Conservation (phyloP, 2,113 vertebrate species). For the Brachionichthys hirsutus region DNA sequence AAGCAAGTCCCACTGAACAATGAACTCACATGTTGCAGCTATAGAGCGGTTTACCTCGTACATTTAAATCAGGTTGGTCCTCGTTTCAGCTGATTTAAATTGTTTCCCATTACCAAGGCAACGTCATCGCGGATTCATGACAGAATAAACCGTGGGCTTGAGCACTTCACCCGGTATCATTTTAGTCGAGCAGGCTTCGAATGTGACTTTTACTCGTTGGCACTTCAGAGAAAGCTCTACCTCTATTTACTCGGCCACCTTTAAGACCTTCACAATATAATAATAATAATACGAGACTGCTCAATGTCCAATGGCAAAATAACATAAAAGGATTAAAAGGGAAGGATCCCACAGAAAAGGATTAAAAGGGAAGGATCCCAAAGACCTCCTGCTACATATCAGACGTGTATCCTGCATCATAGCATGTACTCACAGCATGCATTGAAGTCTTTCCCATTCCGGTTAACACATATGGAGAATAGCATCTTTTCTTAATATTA, state of each 20-base stretch:
- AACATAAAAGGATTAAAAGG: slow-evolving; percentile 28
- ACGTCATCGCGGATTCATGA: slow-evolving; percentile 9
- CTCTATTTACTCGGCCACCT: too few relatives aligned
- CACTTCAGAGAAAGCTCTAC: too few relatives aligned
- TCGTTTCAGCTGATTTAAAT: not conserved
- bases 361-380: slow-evolving; percentile 11
- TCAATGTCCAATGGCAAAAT: slow-evolving; percentile 34
- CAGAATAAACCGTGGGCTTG: not conserved
- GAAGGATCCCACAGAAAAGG: not conserved
- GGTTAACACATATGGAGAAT: slow-evolving; percentile 36
- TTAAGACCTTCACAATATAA: not conserved
- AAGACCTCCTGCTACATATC: slow-evolving; percentile 42
- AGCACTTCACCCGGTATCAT: too few relatives aligned
- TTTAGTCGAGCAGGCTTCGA: too few relatives aligned
- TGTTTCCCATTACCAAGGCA: not conserved
- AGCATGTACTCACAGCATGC: slow-evolving; percentile 53
- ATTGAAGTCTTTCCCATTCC: slow-evolving; percentile 34
- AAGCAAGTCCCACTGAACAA: not conserved
- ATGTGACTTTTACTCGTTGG: too few relatives aligned
- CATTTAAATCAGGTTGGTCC: slow-evolving; percentile 6
- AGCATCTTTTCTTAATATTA: slow-evolving; percentile 71
- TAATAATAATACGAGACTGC: slow-evolving; percentile 2
- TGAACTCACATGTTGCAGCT: slow-evolving; percentile 4
- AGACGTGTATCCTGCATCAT: too few relatives aligned
- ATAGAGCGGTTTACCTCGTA: not conserved